Evolutionary conservation across 2,888 invertebrate genomes (phyloP).

Genomic region (Alloplasta piceator): DNA sequence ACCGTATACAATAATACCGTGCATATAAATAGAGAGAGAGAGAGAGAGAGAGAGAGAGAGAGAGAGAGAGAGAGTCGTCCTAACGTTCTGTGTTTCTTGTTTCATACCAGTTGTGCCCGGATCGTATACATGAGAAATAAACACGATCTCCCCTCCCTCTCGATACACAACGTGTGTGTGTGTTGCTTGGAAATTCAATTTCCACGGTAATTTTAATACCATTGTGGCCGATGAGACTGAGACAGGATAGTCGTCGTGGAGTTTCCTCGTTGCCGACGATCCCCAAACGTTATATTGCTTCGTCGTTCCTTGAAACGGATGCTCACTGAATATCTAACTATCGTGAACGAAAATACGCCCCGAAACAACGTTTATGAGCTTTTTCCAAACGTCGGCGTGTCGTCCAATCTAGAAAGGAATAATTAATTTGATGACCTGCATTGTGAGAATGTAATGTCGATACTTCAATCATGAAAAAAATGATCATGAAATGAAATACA

Average conservation of each 20-base stretch:
- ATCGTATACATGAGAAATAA: conserved; percentile 45
- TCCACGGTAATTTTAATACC: conserved; percentile 81
- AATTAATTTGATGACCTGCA: too few relatives aligned
- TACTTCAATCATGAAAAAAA: too few relatives aligned
- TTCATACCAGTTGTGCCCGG: conserved; percentile 26
- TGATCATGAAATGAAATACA: too few relatives aligned
- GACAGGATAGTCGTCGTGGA: conserved; percentile 33
- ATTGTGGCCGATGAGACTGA: conserved; percentile 75
- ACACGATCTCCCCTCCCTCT: conserved; percentile 66
- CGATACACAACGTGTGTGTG: conserved; percentile 72
- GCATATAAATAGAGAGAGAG: conserved; percentile 1
- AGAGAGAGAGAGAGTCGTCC: conserved; percentile 20
- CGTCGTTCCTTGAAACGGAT: conserved; percentile 30
- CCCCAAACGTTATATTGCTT: conserved; percentile 48
- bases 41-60: background rate
- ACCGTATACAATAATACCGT: conserved; percentile 2
- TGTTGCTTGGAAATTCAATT: conserved; percentile 78
- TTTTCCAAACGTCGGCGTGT: too few relatives aligned
- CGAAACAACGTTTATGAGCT: too few relatives aligned
- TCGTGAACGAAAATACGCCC: background rate
- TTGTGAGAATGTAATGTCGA: too few relatives aligned
- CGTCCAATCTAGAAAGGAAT: too few relatives aligned
- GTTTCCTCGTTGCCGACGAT: conserved; percentile 32
- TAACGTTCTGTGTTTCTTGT: conserved; percentile 48
- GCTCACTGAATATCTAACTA: conserved; percentile 35